Evolutionary conservation across 2,888 invertebrate genomes (phyloP).

Genomic region (Sympetrum striolatum): DNA sequence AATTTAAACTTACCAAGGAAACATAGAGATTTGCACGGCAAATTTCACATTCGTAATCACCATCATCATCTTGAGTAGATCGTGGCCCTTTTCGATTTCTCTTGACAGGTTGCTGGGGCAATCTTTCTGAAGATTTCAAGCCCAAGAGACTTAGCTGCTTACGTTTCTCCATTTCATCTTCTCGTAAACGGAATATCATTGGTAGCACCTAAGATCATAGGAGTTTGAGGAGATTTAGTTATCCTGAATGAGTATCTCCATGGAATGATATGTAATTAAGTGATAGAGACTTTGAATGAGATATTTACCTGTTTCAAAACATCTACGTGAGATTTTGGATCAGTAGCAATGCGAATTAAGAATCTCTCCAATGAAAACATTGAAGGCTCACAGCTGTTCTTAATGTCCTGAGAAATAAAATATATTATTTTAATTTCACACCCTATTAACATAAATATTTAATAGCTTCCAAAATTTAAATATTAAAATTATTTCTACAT

Average conservation of each 20-base stretch:
- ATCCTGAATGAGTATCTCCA: background rate
- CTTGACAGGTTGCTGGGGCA: slow-evolving; percentile 65
- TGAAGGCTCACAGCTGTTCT: slow-evolving; percentile 85
- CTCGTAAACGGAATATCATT: slow-evolving; percentile 66
- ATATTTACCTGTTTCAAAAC: slow-evolving; percentile 66
- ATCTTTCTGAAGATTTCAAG: slow-evolving; percentile 68
- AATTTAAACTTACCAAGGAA: slow-evolving; percentile 70
- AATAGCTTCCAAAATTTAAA: too few relatives aligned
- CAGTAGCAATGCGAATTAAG: slow-evolving; percentile 75
- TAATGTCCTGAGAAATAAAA: slow-evolving; percentile 69
- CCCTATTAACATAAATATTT: too few relatives aligned
- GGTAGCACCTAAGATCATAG: slow-evolving; percentile 63
- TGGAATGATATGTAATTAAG: background rate
- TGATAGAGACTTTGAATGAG: background rate
- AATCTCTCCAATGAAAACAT: slow-evolving; percentile 88
- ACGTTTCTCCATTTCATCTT: slow-evolving; percentile 71
- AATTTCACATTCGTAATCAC: slow-evolving; percentile 82
- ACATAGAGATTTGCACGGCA: slow-evolving; percentile 83
- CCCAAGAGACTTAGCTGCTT: slow-evolving; percentile 68
- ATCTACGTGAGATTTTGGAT: slow-evolving; percentile 68
- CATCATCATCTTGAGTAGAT: slow-evolving; percentile 63
- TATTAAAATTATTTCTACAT: too few relatives aligned
- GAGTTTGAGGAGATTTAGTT: slow-evolving; percentile 15
- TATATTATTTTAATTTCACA: too few relatives aligned
- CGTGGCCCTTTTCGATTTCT: slow-evolving; percentile 58